phyloP scores from a whole-genome alignment of 2,113 vertebrate species.

The Cryptotis parvus region DNA sequence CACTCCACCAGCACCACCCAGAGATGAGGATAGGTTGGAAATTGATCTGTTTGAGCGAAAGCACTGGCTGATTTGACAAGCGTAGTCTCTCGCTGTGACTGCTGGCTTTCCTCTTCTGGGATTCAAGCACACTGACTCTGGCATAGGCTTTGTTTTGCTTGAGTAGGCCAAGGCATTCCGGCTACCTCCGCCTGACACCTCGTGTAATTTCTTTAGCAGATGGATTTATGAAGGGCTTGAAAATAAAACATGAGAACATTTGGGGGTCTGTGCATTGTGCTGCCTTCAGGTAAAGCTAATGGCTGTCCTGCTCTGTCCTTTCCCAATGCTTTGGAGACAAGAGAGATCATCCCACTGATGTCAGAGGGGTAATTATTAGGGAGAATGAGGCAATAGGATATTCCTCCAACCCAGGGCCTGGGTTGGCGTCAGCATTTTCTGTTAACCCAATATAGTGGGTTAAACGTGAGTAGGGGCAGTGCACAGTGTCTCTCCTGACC shows the following conservation, averaged over 20 bases:
- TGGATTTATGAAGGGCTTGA: background rate
- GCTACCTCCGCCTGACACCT: background rate
- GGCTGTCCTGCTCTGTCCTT: background rate
- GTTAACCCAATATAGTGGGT: background rate
- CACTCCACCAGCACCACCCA: background rate
- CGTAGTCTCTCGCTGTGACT: background rate
- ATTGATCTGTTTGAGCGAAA: background rate
- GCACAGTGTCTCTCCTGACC: background rate
- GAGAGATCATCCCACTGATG: background rate
- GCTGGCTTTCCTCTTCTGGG: background rate
- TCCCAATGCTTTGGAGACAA: background rate
- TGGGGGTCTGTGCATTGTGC: background rate
- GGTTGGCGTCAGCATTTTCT: background rate
- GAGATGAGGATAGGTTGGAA: background rate
- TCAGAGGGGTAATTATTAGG: background rate
- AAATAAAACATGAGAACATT: background rate
- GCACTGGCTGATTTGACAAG: background rate
- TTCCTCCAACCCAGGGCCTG: background rate
- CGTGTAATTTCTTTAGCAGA: background rate
- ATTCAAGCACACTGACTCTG: background rate
- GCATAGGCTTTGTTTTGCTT: background rate
- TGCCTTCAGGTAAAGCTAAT: background rate
- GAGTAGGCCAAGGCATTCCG: background rate
- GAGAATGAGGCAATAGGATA: background rate
- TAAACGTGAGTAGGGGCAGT: background rate